Evolutionary conservation across 2,888 invertebrate species (phyloP).

Genomic region (Griposia aprilina): DNA sequence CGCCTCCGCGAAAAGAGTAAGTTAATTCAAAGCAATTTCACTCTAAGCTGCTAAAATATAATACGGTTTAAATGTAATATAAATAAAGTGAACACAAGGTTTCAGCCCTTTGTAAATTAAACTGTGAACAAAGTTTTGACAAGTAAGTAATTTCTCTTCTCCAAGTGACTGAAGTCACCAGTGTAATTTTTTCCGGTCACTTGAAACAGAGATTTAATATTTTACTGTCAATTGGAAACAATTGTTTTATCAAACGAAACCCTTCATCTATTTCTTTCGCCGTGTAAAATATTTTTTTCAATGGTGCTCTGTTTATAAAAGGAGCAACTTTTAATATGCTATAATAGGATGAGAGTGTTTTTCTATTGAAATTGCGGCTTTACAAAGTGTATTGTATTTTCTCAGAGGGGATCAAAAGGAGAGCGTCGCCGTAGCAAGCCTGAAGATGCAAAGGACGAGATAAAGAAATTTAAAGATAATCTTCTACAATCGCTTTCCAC

Average conservation of each 20-base stretch:
- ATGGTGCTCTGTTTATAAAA: constrained; percentile 13
- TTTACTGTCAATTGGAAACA: constrained; percentile 39
- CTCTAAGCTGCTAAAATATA: constrained; percentile 18
- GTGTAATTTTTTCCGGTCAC: constrained; percentile 61
- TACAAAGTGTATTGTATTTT: constrained; percentile 54
- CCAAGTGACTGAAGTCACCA: constrained; percentile 53
- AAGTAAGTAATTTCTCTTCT: constrained; percentile 63
- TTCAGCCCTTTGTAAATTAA: constrained; percentile 53
- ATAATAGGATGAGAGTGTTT: constrained; percentile 33
- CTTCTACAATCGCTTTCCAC: constrained; percentile 80
- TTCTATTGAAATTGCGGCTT: constrained; percentile 41
- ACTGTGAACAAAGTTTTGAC: constrained; percentile 63
- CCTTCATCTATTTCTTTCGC: constrained; percentile 17
- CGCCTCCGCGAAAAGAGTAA: constrained; percentile 77
- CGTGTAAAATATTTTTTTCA: background rate
- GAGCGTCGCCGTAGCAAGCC: constrained; percentile 79
- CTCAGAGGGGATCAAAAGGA: constrained; percentile 75
- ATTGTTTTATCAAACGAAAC: constrained; percentile 27
- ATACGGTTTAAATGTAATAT: constrained; percentile 25
- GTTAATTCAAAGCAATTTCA: constrained; percentile 45
- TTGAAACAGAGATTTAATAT: constrained; percentile 49
- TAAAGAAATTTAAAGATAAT: constrained; percentile 86
- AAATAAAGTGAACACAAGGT: constrained; percentile 46
- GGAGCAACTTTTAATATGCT: constrained; percentile 19
- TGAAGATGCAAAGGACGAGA: constrained; percentile 80